Evolutionary conservation across 1,140 invertebrate species (phyloP), one percentile per base, ranked within the genome.

Genomic region (Himalopsyche phryganea): DNA sequence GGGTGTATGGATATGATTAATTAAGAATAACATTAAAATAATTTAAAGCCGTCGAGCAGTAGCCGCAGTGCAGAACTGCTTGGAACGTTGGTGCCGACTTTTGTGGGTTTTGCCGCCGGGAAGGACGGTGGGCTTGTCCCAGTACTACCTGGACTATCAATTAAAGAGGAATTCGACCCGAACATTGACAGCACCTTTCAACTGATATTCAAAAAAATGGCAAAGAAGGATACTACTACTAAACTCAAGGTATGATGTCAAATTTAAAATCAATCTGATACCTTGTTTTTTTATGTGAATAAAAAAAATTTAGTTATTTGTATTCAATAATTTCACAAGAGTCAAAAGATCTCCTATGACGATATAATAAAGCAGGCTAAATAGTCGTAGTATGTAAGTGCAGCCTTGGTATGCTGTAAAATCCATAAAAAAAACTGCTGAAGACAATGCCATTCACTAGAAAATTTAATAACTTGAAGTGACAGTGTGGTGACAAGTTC

Each of bases 211-310:
- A 86, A 87, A 54, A 89, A 89, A 75, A 82, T 95, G 74, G 83
- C 81, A 17, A 96, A 96, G 71, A 92, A 90, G 70, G 91, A 95
- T 83, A 73, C 83, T 2, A 86, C 84, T 1, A 96, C 92, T 3
- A 94, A 91, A 73, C 80, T 87, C 32, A 94, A 94, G 78, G 88
- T 89, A 71, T 60, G 38, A 42, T 33, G 9, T 28, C 23, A n/a
- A n/a, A n/a, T n/a, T n/a, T n/a, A n/a, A n/a, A n/a, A n/a, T n/a
- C n/a, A n/a, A n/a, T n/a, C n/a, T n/a, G n/a, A n/a, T n/a, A n/a
- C n/a, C n/a, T n/a, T n/a, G n/a, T n/a, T n/a, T n/a, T n/a, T n/a
- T n/a, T n/a, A n/a, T n/a, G n/a, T n/a, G n/a, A n/a, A n/a, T 7
- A 38, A 6, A 35, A 50, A 7, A 42, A 11, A 38, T 38, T 50